Percentiles rank a stretch among this genome's conserved stretches.
phyloP scores from a whole-genome alignment of 1,140 invertebrate genomes.

The Alviniconcha marisindica region DNA sequence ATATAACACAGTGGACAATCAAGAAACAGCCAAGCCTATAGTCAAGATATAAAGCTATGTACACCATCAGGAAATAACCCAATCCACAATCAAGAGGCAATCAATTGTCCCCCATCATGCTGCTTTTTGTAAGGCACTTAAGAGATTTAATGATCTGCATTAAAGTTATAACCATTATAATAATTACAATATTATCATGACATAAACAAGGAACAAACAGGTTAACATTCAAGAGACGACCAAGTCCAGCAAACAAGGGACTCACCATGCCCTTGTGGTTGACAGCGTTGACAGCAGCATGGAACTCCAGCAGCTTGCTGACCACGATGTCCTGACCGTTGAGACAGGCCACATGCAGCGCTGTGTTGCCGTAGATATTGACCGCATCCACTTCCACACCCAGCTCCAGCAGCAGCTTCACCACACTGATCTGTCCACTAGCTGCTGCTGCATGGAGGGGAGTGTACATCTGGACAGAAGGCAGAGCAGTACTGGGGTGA shows the following conservation, averaged over 20 bases:
- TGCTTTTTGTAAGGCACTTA: no score
- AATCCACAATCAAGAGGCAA: no score
- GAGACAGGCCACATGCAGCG: constrained; percentile 82
- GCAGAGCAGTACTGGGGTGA: constrained; percentile 23
- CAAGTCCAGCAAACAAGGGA: not conserved
- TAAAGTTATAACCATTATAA: no score
- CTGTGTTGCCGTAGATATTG: constrained; percentile 81
- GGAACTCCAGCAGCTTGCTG: constrained; percentile 77
- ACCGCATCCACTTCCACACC: constrained; percentile 80
- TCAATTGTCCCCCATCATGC: no score
- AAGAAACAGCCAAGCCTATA: no score
- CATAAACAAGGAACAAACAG: no score
- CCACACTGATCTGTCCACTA: constrained; percentile 76
- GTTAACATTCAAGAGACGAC: no score
- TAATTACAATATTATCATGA: no score
- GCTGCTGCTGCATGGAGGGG: constrained; percentile 76
- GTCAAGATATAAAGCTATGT: no score
- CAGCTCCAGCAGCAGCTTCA: constrained; percentile 78
- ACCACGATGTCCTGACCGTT: constrained; percentile 80
- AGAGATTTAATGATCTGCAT: no score
- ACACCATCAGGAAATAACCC: no score
- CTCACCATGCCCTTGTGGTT: constrained; percentile 77
- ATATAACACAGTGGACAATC: no score
- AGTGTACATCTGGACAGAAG: constrained; percentile 76
- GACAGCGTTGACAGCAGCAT: constrained; percentile 76